A percentile compares a stretch with the other conserved stretches of the same genome.
Conservation (phyloP, 2,113 vertebrate genomes). For the Gobiocypris rarus region DNA sequence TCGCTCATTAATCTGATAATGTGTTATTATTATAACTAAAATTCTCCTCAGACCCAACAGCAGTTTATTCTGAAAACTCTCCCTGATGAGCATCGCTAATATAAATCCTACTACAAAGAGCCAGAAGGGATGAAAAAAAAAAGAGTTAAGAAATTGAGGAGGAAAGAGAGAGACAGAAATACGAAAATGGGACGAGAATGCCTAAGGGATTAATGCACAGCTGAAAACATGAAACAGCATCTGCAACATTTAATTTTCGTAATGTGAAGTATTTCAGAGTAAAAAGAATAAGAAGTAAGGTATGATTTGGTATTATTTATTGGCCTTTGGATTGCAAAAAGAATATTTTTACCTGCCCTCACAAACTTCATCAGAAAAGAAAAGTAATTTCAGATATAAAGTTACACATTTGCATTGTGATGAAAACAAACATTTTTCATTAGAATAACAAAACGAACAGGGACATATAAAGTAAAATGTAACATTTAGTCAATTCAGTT, state of each 20-base stretch:
- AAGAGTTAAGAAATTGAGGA: constrained; percentile 35
- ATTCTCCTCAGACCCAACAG: constrained; percentile 40
- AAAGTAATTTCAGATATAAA: not conserved
- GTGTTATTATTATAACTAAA: constrained; percentile 58
- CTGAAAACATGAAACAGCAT: not conserved
- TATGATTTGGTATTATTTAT: not conserved
- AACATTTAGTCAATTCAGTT: not conserved
- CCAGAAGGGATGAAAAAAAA: constrained; percentile 45
- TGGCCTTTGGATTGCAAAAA: not conserved
- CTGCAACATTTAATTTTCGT: not conserved
- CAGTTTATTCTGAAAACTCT: constrained; percentile 62
- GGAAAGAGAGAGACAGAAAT: not conserved
- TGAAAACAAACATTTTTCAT: not conserved
- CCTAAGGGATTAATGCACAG: not conserved
- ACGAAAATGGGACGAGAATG: constrained; percentile 17
- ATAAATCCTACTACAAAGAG: constrained; percentile 62
- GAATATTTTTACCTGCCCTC: not conserved
- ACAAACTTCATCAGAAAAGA: not conserved
- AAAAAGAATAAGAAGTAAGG: not conserved
- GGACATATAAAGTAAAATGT: no score
- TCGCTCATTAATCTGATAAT: constrained; percentile 56
- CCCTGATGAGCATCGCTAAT: constrained; percentile 58
- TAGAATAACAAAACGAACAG: not conserved
- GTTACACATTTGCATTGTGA: not conserved
- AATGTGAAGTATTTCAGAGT: not conserved